Conservation (phyloP, 2,113 vertebrate species). For the Cricetomys ansorgei region DNA sequence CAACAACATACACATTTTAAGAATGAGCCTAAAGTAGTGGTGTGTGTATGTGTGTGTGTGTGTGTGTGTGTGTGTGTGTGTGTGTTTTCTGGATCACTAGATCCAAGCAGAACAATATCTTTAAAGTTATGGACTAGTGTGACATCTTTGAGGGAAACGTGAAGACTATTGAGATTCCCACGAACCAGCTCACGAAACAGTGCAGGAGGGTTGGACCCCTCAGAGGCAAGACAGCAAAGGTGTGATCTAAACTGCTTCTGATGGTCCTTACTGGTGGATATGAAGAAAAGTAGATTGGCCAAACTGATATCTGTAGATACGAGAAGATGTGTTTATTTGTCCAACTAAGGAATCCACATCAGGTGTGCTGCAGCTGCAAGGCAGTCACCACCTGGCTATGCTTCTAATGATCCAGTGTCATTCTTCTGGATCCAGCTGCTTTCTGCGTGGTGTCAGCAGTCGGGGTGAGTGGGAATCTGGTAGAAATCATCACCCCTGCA, state of each 20-base stretch:
- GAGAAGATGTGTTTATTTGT: not conserved
- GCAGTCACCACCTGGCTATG: not conserved
- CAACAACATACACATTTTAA: not conserved
- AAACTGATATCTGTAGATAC: not conserved
- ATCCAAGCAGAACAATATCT: not conserved
- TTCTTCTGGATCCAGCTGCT: not conserved
- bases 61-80: not conserved
- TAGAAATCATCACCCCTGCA: not conserved
- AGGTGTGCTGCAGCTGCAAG: not conserved
- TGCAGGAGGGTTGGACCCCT: too few species aligned
- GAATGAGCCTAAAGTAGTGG: not conserved
- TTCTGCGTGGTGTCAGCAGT: not conserved
- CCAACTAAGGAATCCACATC: not conserved
- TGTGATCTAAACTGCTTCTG: not conserved
- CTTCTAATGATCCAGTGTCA: not conserved
- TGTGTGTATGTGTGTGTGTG: not conserved
- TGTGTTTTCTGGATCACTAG: not conserved
- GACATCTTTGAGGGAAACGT: not conserved
- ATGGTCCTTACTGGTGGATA: not conserved
- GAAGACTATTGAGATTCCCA: not conserved
- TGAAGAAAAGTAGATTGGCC: not conserved
- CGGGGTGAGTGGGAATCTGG: not conserved
- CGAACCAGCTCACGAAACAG: not conserved
- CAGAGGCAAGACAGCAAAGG: not conserved
- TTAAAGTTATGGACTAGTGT: not conserved